phyloP scores from a whole-genome alignment of 1,140 invertebrate species.

The Phortica variegata region DNA sequence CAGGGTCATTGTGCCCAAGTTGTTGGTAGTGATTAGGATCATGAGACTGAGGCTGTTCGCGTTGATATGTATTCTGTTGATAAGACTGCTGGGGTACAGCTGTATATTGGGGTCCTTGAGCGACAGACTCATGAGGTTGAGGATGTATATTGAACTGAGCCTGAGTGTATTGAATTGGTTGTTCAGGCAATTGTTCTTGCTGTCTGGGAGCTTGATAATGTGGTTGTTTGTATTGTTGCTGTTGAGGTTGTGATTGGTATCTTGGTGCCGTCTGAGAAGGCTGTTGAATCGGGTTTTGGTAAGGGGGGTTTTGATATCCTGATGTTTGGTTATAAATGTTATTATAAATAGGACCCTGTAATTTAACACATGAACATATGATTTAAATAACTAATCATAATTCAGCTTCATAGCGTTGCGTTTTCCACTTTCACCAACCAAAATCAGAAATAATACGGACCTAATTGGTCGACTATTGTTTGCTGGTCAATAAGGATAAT shows the following conservation, averaged over 20 bases:
- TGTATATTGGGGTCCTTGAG: conserved; percentile 5
- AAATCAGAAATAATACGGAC: too few species aligned
- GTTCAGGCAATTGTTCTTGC: conserved; percentile 17
- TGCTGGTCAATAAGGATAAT: too few species aligned
- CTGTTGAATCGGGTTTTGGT: conserved; percentile 7
- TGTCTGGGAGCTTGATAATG: conserved; percentile 12
- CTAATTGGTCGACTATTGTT: too few species aligned
- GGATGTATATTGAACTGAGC: conserved; percentile 45
- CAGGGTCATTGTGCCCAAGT: conserved; percentile 14
- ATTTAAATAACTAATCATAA: too few species aligned
- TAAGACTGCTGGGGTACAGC: conserved; percentile 16
- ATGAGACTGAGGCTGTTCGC: conserved; percentile 2
- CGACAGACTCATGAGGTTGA: conserved; percentile 34
- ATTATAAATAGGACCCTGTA: conserved; percentile 53
- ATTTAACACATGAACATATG: too few species aligned
- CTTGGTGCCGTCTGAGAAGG: conserved; percentile 1
- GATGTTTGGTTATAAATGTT: conserved; percentile 35
- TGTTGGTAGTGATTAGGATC: conserved; percentile 15
- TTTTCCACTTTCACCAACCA: too few species aligned
- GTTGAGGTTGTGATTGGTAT: conserved; percentile 15
- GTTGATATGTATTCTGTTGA: conserved; percentile 9
- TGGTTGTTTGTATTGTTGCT: conserved; percentile 15
- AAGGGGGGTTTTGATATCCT: conserved; percentile 1
- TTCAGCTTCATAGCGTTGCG: neutral
- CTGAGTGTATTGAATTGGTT: conserved; percentile 47